Evolutionary conservation across 2,113 vertebrate species (phyloP), one percentile per base, ranked within the genome.

Genomic region (Laterallus jamaicensis): DNA sequence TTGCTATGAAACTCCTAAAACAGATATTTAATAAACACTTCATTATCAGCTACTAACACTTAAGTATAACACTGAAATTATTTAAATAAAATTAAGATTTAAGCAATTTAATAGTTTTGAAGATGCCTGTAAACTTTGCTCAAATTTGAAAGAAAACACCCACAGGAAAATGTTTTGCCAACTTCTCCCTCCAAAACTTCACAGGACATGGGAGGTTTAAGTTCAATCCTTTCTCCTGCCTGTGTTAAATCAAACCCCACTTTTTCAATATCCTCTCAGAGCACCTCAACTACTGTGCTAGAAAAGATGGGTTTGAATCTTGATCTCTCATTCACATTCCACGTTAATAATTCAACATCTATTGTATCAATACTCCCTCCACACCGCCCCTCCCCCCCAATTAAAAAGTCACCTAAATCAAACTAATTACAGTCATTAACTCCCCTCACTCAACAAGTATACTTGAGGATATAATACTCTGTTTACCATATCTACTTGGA

Each of bases 161-260:
- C 31, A 67, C 2, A 17, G 8, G 17, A 40, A 12, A 82, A 42
- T 2, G 10, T 69, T 88, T 73, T 76, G 32, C 7, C 44, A 90
- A 15, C 5, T 32, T 68, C 15, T 71, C 39, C 42, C 13, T 82
- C 6, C 12, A 54, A 63, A 86, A 44, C 11, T 24, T 44, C n/a
- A 63, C 7, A 66, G 22, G 17, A 60, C 12, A 59, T 8, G 7
- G 12, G 28, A 54, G 20, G 6, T 1, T 0, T 12, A 78, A 70
- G 2, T 77, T 55, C 26, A 82, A 55, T 31, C 15, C 17, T 76
- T 62, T 70, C 15, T 88, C 37, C 49, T 71, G 24, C 16, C 21
- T 54, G 7, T 12, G 6, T 40, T 52, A 24, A 78, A 32, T 9
- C 2, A 84, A 84, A 91, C 37, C 2, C 12, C 64, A 68, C 22